These are phyloP conservation scores for Scelioninae gen. 1 DNA, from an alignment of 2,888 invertebrate species.

Conservation along the genomic window DNA sequence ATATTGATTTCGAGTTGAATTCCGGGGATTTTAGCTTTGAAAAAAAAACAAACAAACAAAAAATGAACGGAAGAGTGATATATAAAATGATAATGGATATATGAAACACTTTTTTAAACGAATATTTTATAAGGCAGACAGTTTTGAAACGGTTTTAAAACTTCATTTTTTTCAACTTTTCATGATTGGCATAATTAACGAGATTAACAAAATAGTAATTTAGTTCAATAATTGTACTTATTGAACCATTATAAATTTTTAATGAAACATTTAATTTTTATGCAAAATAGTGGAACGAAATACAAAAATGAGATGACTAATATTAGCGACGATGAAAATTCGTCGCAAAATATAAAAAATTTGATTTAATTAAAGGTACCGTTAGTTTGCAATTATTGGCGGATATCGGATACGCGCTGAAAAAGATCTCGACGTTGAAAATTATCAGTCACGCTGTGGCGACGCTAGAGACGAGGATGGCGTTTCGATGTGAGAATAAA, in stretches of 20 bases:
- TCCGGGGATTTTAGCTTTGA: constrained; percentile 13
- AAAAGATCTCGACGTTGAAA: constrained; percentile 64
- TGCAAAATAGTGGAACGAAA: neutral
- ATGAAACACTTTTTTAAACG: constrained; percentile 21
- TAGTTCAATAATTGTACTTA: too few relatives aligned
- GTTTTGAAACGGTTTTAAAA: constrained; percentile 17
- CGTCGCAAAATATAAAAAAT: neutral
- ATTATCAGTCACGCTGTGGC: constrained; percentile 63
- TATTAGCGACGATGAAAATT: neutral
- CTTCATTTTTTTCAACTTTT: too few relatives aligned
- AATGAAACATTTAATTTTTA: neutral
- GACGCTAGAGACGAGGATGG: constrained; percentile 40
- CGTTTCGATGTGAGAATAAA: constrained; percentile 62
- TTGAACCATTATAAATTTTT: too few relatives aligned
- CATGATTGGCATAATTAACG: neutral
- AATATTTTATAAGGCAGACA: constrained; percentile 13
- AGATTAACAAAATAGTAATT: neutral
- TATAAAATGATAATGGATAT: constrained; percentile 33
- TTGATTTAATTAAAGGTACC: constrained; percentile 42
- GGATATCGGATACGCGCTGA: constrained; percentile 58
- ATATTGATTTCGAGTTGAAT: constrained; percentile 47
- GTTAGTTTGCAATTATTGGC: constrained; percentile 48
- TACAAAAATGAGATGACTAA: constrained; percentile 2
- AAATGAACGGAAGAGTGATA: constrained; percentile 17
- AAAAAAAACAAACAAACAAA: neutral